Evolutionary conservation across 2,113 vertebrate genomes (phyloP).

Genomic region (Aptenodytes patagonicus): DNA sequence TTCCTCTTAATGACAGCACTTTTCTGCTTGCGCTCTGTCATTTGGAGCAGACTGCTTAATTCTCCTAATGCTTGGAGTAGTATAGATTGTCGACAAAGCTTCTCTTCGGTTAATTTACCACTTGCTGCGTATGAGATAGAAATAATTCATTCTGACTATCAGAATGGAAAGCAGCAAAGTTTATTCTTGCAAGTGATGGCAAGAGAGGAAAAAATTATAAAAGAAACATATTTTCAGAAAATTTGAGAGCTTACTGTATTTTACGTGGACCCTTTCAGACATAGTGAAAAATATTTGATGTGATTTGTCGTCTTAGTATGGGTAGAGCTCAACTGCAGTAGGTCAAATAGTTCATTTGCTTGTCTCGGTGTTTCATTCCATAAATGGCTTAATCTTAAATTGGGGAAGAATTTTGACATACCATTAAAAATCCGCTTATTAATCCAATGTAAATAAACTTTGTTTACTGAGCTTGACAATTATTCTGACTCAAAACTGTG

Average conservation of each 20-base stretch:
- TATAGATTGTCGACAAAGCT: rapidly evolving
- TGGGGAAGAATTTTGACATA: not conserved
- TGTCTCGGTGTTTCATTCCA: not conserved
- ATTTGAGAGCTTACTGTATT: not conserved
- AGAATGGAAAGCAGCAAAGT: not conserved
- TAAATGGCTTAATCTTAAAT: not conserved
- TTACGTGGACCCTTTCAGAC: not conserved
- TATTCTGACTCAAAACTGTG: not conserved
- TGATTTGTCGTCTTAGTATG: not conserved
- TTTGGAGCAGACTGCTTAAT: not conserved
- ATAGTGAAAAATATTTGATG: not conserved
- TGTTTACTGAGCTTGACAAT: not conserved
- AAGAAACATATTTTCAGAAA: not conserved
- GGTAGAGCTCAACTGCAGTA: not conserved
- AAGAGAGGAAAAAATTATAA: not conserved
- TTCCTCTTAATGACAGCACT: not conserved
- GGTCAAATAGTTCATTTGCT: not conserved
- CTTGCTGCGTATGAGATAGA: not conserved
- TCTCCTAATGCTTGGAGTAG: not conserved
- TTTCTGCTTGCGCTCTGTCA: not conserved
- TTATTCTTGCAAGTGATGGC: not conserved
- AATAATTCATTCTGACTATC: not conserved
- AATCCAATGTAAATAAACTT: not conserved
- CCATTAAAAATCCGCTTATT: not conserved
- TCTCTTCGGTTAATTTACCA: not conserved